Evolutionary conservation across 2,113 vertebrate species (phyloP).

Genomic region (Solea senegalensis): DNA sequence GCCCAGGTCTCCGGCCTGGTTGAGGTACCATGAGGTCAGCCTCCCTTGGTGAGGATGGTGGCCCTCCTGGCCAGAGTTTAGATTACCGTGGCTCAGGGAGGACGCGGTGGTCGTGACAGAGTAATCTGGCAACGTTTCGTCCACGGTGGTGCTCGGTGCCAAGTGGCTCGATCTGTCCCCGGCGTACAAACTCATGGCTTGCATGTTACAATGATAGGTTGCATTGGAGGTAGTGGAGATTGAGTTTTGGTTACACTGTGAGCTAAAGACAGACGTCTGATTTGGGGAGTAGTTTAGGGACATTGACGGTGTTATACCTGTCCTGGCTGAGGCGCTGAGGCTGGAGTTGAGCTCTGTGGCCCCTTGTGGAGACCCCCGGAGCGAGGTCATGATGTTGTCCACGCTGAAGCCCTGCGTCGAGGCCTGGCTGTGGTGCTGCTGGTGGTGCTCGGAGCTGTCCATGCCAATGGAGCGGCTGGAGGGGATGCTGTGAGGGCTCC

Average conservation of each 20-base stretch:
- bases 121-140: constrained; percentile 92
- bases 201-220: constrained; percentile 96
- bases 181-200: constrained; percentile 95
- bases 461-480: constrained; percentile 86
- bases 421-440: constrained; percentile 79
- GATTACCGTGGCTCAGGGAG: constrained; percentile 83
- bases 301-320: constrained; percentile 87
- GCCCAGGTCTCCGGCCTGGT: constrained; percentile 89
- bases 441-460: constrained; percentile 84
- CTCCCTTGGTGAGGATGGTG: constrained; percentile 88
- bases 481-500: constrained; percentile 88
- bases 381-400: constrained; percentile 95
- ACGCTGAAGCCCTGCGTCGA: constrained; percentile 90
- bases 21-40: constrained; percentile 92
- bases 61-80: constrained; percentile 84
- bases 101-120: constrained; percentile 86
- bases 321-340: constrained; percentile 82
- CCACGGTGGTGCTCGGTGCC: constrained; percentile 82
- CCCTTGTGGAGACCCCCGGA: constrained; percentile 90
- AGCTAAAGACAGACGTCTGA: constrained; percentile 89
- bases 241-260: constrained; percentile 87
- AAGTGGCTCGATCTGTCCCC: constrained; percentile 85
- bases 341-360: constrained; percentile 83
- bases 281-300: constrained; percentile 89
- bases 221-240: constrained; percentile 84